phyloP scores from a whole-genome alignment of 53 echinoderm and acorn worm genomes.

The Henricia sp. region DNA sequence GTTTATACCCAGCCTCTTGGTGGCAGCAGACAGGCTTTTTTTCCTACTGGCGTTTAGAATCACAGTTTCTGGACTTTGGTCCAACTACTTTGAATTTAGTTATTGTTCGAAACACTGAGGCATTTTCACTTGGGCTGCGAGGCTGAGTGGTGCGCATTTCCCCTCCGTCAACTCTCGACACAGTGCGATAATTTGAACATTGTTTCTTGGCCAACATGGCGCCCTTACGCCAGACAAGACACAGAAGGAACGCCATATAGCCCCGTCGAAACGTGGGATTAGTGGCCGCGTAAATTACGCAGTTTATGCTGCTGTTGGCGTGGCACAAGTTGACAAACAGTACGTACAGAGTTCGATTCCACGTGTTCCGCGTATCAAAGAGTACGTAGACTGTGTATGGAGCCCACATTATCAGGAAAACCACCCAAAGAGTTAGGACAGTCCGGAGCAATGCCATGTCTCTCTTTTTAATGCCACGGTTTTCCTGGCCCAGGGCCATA shows the following conservation, averaged over 20 bases:
- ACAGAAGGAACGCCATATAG: slow-evolving; percentile 43
- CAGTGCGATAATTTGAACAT: slow-evolving; percentile 1
- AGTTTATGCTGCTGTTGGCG: slow-evolving; percentile 72
- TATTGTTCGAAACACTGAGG: not conserved
- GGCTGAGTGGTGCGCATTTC: not conserved
- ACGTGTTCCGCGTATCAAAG: slow-evolving; percentile 52
- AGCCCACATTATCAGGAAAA: slow-evolving; percentile 69
- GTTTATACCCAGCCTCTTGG: too few species aligned
- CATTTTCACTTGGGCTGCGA: not conserved
- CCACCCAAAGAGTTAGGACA: slow-evolving; percentile 59
- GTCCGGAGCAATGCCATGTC: slow-evolving; percentile 52
- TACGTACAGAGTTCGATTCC: slow-evolving; percentile 61
- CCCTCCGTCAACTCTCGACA: not conserved
- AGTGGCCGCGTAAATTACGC: slow-evolving; percentile 70
- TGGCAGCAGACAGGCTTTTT: too few species aligned
- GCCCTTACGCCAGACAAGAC: slow-evolving; percentile 8
- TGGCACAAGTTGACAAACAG: slow-evolving; percentile 67
- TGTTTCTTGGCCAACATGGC: not conserved
- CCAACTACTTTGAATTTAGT: not conserved
- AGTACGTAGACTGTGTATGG: slow-evolving; percentile 69
- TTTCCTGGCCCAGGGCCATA: not conserved
- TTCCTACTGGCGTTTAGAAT: too few species aligned
- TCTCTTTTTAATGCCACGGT: slow-evolving; percentile 12
- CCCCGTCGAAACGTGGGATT: slow-evolving; percentile 70
- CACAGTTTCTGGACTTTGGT: too few species aligned